These are phyloP conservation scores for Sycobia sp. DNA, from an alignment of 1,140 invertebrate genomes.

Conservation along the genomic window DNA sequence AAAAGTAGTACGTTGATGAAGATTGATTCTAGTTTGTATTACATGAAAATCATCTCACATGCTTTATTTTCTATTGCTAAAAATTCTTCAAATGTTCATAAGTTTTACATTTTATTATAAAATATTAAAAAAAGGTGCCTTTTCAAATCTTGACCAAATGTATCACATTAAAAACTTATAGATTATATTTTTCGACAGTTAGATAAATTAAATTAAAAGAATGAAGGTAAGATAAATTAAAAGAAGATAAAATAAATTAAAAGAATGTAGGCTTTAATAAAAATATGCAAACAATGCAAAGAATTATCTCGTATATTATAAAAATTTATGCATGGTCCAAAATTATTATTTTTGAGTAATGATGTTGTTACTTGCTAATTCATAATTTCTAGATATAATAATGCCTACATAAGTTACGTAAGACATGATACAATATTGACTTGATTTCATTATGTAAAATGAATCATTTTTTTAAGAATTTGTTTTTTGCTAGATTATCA, in stretches of 20 bases:
- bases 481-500: conserved; percentile 43
- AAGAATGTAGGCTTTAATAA: no score
- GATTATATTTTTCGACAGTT: not conserved
- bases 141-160: conserved; percentile 27
- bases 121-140: conserved; percentile 27
- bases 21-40: no score
- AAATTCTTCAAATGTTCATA: conserved; percentile 6
- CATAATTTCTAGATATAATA: conserved; percentile 14
- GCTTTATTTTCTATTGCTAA: no score
- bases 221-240: not conserved
- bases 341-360: conserved; percentile 17
- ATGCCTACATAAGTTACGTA: conserved; percentile 5
- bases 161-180: not conserved
- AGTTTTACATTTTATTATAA: conserved; percentile 3
- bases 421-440: conserved; percentile 43
- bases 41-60: no score
- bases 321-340: not conserved
- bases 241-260: conserved; percentile 9
- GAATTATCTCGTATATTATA: not conserved
- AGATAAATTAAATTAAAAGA: not conserved
- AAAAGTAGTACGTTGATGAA: no score
- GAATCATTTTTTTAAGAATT: conserved; percentile 53
- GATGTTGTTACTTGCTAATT: conserved; percentile 11
- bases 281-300: no score
- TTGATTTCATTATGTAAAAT: conserved; percentile 58